Evolutionary conservation across 2,113 vertebrate genomes (phyloP).

Genomic region (Anolis sagrei): DNA sequence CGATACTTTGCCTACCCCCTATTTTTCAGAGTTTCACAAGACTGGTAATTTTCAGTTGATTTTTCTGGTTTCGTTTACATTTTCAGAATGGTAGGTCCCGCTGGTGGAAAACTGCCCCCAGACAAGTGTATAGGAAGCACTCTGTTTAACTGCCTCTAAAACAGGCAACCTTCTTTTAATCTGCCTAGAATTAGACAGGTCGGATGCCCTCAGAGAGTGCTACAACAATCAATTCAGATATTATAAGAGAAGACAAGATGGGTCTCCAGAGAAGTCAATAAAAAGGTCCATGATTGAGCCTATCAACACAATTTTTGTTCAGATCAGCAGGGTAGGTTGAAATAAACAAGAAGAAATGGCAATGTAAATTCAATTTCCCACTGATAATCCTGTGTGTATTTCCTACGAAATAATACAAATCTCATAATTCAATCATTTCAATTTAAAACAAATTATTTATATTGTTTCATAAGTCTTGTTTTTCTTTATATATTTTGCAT

Average conservation of each 20-base stretch:
- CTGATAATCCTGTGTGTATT: not conserved
- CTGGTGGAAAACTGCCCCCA: no score
- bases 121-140: no score
- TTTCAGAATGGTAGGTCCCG: no score
- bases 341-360: not conserved
- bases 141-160: not conserved
- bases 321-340: not conserved
- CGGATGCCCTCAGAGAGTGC: not conserved
- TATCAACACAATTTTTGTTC: not conserved
- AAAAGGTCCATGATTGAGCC: not conserved
- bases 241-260: not conserved
- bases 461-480: not conserved
- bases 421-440: not conserved
- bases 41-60: not conserved
- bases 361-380: not conserved
- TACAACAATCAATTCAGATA: not conserved
- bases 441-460: not conserved
- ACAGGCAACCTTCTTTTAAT: not conserved
- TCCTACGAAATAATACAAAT: not conserved
- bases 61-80: no score
- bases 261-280: not conserved
- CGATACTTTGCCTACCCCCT: not conserved
- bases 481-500: not conserved
- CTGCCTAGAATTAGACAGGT: not conserved
- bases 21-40: not conserved